These are phyloP conservation scores for Lacerta viridis DNA, from an alignment of 2,797 vertebrate genomes.

Conservation along the genomic window DNA sequence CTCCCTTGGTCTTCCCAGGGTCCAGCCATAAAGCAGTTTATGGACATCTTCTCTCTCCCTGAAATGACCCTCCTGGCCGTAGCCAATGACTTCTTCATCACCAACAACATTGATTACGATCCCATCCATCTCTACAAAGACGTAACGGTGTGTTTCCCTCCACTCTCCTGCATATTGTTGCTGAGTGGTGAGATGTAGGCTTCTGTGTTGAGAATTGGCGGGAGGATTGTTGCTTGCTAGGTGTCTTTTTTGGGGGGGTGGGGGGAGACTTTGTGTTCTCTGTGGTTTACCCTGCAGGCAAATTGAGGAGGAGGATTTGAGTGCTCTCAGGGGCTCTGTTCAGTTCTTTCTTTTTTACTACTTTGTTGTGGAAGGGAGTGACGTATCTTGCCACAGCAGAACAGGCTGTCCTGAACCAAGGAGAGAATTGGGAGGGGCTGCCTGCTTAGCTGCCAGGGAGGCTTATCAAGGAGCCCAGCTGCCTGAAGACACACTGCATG, in stretches of 20 bases:
- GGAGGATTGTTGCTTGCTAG: background rate
- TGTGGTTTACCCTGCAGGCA: background rate
- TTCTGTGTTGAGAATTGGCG: background rate
- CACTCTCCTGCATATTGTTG: background rate
- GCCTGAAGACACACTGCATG: background rate
- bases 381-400: background rate
- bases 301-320: background rate
- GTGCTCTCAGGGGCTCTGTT: too few species aligned
- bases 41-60: slow-evolving; percentile 91
- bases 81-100: slow-evolving; percentile 88
- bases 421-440: background rate
- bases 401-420: slow-evolving; percentile 26
- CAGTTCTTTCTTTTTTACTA: background rate
- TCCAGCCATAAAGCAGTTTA: slow-evolving; percentile 89
- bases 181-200: background rate
- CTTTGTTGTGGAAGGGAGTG: background rate
- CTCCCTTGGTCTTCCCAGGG: slow-evolving; percentile 75
- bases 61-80: slow-evolving; percentile 89
- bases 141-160: slow-evolving; percentile 81
- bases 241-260: background rate
- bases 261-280: background rate
- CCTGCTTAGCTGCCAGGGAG: background rate
- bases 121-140: slow-evolving; percentile 90
- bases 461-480: slow-evolving; percentile 38
- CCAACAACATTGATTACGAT: slow-evolving; percentile 87